These are phyloP conservation scores for Monodelphis domestica DNA, from an alignment of 2,797 vertebrate genomes.

Conservation along the genomic window DNA sequence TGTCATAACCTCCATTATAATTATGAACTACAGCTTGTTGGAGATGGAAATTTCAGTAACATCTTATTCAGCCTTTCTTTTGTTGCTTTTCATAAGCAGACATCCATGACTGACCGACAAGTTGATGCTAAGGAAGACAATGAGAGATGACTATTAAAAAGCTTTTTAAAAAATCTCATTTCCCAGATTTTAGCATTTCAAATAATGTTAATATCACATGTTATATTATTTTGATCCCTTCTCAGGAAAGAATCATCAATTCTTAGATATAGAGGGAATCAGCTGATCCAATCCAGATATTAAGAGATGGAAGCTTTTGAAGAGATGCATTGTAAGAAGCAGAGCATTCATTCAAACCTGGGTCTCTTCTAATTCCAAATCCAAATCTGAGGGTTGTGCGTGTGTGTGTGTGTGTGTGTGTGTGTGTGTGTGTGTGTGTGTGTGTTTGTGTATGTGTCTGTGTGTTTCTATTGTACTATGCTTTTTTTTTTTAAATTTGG, in stretches of 20 bases:
- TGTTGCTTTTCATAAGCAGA: slow-evolving; percentile 23
- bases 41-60: not conserved
- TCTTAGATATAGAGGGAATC: not conserved
- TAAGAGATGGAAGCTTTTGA: too few species aligned
- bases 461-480: not conserved
- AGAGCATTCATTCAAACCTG: not conserved
- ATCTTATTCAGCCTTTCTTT: not conserved
- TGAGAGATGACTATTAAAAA: not conserved
- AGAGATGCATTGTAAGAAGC: not conserved
- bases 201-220: too few species aligned
- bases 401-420: not conserved
- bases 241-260: not conserved
- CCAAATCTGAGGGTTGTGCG: not conserved
- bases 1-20: not conserved
- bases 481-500: not conserved
- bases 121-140: not conserved
- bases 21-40: not conserved
- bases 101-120: not conserved
- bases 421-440: not conserved
- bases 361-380: not conserved
- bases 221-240: not conserved
- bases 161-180: not conserved
- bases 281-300: not conserved
- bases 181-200: too few species aligned
- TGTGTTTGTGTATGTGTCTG: not conserved